These are phyloP conservation scores for Propithecus perrieri DNA, from an alignment of 2,797 vertebrate genomes.

Conservation along the genomic window DNA sequence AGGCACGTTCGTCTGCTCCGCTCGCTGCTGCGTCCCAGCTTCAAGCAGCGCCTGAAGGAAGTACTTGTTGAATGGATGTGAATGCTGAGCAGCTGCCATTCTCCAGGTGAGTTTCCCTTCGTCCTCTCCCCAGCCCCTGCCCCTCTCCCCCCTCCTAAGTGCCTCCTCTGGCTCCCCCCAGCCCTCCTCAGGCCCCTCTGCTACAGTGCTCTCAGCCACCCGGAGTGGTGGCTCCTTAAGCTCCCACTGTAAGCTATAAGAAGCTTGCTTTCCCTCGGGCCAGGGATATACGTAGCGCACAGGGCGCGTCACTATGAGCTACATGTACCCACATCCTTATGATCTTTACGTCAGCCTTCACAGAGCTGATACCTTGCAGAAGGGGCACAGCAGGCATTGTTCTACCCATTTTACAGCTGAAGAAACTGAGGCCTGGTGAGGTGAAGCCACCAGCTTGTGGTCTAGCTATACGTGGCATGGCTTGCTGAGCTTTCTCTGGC, in stretches of 20 bases:
- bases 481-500: neutral
- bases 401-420: neutral
- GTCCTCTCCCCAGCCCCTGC: neutral
- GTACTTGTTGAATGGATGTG: neutral
- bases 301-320: neutral
- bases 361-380: neutral
- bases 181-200: neutral
- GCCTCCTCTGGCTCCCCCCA: neutral
- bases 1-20: neutral
- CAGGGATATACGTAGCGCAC: neutral
- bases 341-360: neutral
- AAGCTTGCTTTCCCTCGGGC: neutral
- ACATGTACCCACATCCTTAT: neutral
- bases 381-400: neutral
- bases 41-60: neutral
- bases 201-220: neutral
- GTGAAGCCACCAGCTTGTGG: neutral
- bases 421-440: neutral
- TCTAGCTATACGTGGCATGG: accelerated
- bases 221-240: neutral
- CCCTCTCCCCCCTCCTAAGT: accelerated
- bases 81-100: neutral
- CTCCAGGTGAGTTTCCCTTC: neutral
- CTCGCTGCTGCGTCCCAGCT: neutral
- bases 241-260: neutral